Evolutionary conservation across 2,797 vertebrate genomes (phyloP).

Genomic region (Anguilla pacifica): DNA sequence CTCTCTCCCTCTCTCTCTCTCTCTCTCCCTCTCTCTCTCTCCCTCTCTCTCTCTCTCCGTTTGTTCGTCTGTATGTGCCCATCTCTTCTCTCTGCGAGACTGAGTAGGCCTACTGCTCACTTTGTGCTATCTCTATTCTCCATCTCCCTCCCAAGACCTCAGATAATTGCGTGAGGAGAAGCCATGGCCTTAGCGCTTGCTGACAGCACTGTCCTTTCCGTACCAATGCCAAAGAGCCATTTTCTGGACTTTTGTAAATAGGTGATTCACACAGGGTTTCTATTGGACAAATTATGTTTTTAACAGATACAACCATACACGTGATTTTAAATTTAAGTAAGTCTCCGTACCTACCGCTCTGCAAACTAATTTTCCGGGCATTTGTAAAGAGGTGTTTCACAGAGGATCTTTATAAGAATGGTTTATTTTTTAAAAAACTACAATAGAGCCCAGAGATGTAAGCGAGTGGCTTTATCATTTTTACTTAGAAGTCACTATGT

Average conservation of each 20-base stretch:
- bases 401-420: background rate
- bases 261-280: background rate
- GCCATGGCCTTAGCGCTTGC: background rate
- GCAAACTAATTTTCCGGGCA: background rate
- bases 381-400: background rate
- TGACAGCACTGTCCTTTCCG: conserved; percentile 21
- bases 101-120: background rate
- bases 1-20: background rate
- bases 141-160: background rate
- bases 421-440: background rate
- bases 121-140: background rate
- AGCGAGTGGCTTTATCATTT: background rate
- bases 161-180: background rate
- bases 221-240: conserved; percentile 20
- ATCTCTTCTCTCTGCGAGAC: background rate
- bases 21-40: background rate
- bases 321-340: background rate
- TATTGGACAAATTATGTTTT: background rate
- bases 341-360: background rate
- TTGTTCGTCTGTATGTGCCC: background rate
- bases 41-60: background rate
- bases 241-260: conserved; percentile 10
- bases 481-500: background rate
- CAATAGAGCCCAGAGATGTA: background rate
- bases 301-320: background rate